Conservation (phyloP, 2,797 vertebrate genomes). For the Sebastes taczanowskii region DNA sequence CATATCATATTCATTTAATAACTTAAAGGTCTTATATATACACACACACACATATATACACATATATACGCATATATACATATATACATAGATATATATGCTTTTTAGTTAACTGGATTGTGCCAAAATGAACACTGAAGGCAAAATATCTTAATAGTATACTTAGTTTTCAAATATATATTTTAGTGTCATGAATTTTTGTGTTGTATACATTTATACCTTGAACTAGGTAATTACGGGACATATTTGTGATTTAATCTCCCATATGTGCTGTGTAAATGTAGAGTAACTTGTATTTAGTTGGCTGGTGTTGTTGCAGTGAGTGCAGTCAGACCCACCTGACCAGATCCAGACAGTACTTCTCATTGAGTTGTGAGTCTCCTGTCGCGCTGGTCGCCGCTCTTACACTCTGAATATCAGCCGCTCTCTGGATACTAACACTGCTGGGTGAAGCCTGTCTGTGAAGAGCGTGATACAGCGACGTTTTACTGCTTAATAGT, state of each 20-base stretch:
- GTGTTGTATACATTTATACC: accelerated
- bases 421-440: constrained; percentile 11
- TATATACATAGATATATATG: too few relatives aligned
- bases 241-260: too few relatives aligned
- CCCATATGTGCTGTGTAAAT: background rate
- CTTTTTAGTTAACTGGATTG: too few relatives aligned
- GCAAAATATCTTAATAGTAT: too few relatives aligned
- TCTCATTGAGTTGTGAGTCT: constrained; percentile 56
- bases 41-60: too few relatives aligned
- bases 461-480: constrained; percentile 12
- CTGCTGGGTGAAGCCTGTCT: constrained; percentile 1
- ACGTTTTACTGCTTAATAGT: constrained; percentile 40
- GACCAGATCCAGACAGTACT: constrained; percentile 80
- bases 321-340: constrained; percentile 63
- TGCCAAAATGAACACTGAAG: background rate
- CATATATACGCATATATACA: accelerated
- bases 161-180: accelerated
- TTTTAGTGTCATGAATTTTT: background rate
- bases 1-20: too few relatives aligned
- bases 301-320: background rate
- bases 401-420: constrained; percentile 52
- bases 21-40: too few relatives aligned
- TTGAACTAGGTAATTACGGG: background rate
- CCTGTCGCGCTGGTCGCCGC: constrained; percentile 36
- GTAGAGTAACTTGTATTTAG: background rate